Conservation (phyloP, 2,113 vertebrate genomes). For the Caracal caracal region DNA sequence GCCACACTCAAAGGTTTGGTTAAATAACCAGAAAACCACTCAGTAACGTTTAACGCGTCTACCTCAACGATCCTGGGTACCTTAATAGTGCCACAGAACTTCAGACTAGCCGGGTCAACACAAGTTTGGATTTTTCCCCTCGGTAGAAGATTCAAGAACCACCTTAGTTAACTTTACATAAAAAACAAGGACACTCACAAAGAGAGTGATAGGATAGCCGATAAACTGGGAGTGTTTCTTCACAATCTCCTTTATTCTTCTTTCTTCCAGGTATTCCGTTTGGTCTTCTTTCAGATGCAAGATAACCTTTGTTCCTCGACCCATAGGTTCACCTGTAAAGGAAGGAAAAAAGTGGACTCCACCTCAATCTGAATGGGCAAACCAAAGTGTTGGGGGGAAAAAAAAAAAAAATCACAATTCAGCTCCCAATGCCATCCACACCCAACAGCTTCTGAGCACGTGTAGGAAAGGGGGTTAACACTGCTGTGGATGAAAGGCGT, state of each 20-base stretch:
- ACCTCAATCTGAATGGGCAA: neutral
- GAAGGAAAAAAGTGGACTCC: fast-evolving
- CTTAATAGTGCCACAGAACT: fast-evolving
- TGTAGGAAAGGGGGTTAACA: fast-evolving
- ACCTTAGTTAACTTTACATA: neutral
- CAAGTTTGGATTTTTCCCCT: neutral
- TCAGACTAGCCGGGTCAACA: fast-evolving
- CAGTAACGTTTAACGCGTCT: fast-evolving
- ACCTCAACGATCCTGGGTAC: fast-evolving
- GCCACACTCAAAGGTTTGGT: fast-evolving
- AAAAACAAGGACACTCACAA: constrained; percentile 80
- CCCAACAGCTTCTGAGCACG: fast-evolving
- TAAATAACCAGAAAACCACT: too few species aligned
- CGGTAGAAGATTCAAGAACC: fast-evolving
- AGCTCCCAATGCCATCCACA: neutral
- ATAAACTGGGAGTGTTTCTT: constrained; percentile 94
- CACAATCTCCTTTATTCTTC: constrained; percentile 89
- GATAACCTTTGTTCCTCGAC: constrained; percentile 90
- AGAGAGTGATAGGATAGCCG: constrained; percentile 90
- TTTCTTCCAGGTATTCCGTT: constrained; percentile 89
- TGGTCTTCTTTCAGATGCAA: constrained; percentile 91
- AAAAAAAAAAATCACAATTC: neutral
- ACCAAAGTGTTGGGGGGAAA: fast-evolving
- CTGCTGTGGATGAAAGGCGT: too few species aligned
- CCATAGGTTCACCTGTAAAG: constrained; percentile 86